These are phyloP conservation scores for Callopanchax toddi DNA, from an alignment of 2,113 vertebrate species.

Conservation along the genomic window DNA sequence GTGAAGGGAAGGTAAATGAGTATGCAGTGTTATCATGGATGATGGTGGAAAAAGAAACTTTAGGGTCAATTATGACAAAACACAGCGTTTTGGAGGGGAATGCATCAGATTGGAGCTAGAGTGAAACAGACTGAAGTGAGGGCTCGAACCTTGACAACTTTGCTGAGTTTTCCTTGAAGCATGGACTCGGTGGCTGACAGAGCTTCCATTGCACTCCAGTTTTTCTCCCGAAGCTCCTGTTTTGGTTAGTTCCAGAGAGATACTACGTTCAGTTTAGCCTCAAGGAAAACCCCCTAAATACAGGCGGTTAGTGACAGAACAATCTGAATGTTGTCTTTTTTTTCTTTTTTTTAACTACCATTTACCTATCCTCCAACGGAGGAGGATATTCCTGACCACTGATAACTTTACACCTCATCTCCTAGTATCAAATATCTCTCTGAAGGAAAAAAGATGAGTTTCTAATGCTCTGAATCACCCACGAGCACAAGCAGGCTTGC, in stretches of 20 bases:
- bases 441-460: slow-evolving; percentile 19
- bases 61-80: slow-evolving; percentile 66
- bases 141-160: slow-evolving; percentile 98
- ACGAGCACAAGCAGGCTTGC: slow-evolving; percentile 60
- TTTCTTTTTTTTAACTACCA: too few species aligned
- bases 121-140: slow-evolving; percentile 82
- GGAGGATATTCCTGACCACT: too few species aligned
- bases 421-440: slow-evolving; percentile 25
- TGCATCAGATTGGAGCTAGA: slow-evolving; percentile 88
- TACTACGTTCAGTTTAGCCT: slow-evolving; percentile 94
- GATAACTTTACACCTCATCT: neutral
- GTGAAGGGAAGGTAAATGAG: slow-evolving; percentile 70
- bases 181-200: slow-evolving; percentile 99
- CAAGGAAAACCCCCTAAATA: slow-evolving; percentile 54
- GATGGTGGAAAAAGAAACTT: slow-evolving; percentile 52
- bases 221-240: slow-evolving; percentile 99
- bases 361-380: too few species aligned
- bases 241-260: slow-evolving; percentile 97
- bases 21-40: slow-evolving; percentile 75
- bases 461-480: slow-evolving; percentile 58
- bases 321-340: too few species aligned
- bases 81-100: slow-evolving; percentile 55
- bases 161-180: slow-evolving; percentile 99
- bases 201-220: slow-evolving; percentile 99
- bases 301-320: slow-evolving; percentile 9